Percentiles rank a stretch among this genome's conserved stretches.
Conservation (phyloP, 2,797 vertebrate species). For the Lophotriccus pileatus region DNA sequence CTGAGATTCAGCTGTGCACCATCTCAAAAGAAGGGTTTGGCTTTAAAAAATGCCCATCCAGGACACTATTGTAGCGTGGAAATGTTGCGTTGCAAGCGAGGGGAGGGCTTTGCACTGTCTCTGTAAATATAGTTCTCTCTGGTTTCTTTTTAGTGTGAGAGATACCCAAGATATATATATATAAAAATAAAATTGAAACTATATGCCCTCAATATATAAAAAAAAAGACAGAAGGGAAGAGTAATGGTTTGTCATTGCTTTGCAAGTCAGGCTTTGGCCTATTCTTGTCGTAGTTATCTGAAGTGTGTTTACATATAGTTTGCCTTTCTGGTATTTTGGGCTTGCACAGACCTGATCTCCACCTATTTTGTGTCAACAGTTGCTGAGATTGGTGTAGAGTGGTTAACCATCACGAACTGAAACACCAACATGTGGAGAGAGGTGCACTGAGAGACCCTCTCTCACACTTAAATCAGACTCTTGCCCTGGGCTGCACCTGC, state of each 20-base stretch:
- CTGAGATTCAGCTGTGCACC: background rate
- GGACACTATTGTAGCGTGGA: background rate
- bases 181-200: background rate
- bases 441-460: conserved; percentile 72
- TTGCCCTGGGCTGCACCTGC: conserved; percentile 76
- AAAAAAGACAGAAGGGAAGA: background rate
- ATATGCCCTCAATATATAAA: background rate
- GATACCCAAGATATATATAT: background rate
- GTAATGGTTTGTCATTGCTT: conserved; percentile 55
- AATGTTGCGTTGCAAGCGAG: background rate
- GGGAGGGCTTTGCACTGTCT: background rate
- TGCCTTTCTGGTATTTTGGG: conserved; percentile 86
- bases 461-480: conserved; percentile 78
- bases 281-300: conserved; percentile 74
- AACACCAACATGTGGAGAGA: conserved; percentile 56
- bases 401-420: conserved; percentile 60
- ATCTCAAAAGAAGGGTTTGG: background rate
- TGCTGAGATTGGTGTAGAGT: conserved; percentile 72
- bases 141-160: background rate
- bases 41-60: background rate
- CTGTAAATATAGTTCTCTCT: background rate
- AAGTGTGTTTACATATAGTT: conserved; percentile 79
- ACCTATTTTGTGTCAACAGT: conserved; percentile 88
- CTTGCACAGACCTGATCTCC: conserved; percentile 88
- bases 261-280: conserved; percentile 76